These are phyloP conservation scores for Meloe dianella DNA, from an alignment of 2,888 invertebrate genomes.

Conservation along the genomic window DNA sequence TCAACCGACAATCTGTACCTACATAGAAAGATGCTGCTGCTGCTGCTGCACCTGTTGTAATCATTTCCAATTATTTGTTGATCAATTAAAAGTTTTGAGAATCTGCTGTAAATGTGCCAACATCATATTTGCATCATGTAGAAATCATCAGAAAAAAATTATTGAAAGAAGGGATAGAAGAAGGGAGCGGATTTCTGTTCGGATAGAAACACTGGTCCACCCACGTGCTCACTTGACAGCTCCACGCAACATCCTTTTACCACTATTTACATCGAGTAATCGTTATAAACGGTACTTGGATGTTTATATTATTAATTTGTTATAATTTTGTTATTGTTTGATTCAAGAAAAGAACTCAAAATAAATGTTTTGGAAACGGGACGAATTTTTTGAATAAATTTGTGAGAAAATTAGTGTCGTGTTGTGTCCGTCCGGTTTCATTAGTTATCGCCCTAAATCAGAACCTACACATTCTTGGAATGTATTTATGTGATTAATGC, in stretches of 20 bases:
- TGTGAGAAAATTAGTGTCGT: too few species aligned
- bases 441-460: slow-evolving; percentile 60
- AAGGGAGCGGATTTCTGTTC: slow-evolving; percentile 39
- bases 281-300: slow-evolving; percentile 13
- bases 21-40: too few species aligned
- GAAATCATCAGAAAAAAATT: not conserved
- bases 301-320: slow-evolving; percentile 1
- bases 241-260: slow-evolving; percentile 55
- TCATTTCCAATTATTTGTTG: too few species aligned
- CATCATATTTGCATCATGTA: slow-evolving; percentile 36
- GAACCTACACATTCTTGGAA: slow-evolving; percentile 60
- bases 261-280: slow-evolving; percentile 52
- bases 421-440: slow-evolving; percentile 32
- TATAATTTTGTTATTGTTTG: not conserved
- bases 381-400: too few species aligned
- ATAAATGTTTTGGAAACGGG: too few species aligned
- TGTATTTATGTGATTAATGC: slow-evolving; percentile 61
- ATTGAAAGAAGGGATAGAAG: slow-evolving; percentile 35
- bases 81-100: too few species aligned
- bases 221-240: slow-evolving; percentile 58
- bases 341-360: not conserved
- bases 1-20: not conserved
- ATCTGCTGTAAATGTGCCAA: too few species aligned
- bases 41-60: too few species aligned
- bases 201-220: slow-evolving; percentile 58